Percentiles rank a stretch among this genome's conserved stretches.
Evolutionary conservation across 2,888 invertebrate species (phyloP).

Genomic region (Euphydryas editha): DNA sequence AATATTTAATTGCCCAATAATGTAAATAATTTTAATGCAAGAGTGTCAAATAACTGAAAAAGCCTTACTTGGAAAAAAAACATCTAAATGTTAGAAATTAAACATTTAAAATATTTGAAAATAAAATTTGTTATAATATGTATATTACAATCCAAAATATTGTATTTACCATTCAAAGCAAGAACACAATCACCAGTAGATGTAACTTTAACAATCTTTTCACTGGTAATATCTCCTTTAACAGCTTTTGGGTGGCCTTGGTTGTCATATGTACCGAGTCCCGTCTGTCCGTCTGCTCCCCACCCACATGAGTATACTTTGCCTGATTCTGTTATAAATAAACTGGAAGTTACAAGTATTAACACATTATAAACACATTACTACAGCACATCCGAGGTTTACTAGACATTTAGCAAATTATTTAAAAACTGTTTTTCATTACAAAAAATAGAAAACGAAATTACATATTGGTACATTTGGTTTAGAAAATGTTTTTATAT

Average conservation of each 20-base stretch:
- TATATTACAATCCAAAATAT: not conserved
- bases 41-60: too few relatives aligned
- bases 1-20: too few relatives aligned
- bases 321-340: constrained; percentile 91
- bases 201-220: constrained; percentile 91
- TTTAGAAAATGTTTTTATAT: too few relatives aligned
- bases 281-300: constrained; percentile 98
- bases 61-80: too few relatives aligned
- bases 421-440: too few relatives aligned
- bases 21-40: too few relatives aligned
- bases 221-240: constrained; percentile 91
- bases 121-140: not conserved
- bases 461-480: too few relatives aligned
- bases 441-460: too few relatives aligned
- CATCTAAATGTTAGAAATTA: too few relatives aligned
- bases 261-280: constrained; percentile 87
- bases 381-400: too few relatives aligned
- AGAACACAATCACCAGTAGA: constrained; percentile 94
- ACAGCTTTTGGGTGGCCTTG: constrained; percentile 84
- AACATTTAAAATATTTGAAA: too few relatives aligned
- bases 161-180: constrained; percentile 89
- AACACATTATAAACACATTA: not conserved
- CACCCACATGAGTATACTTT: constrained; percentile 95
- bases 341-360: constrained; percentile 71
- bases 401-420: too few relatives aligned